These are phyloP conservation scores for Polydrusus pterygomalis DNA, from an alignment of 2,888 invertebrate species.

Conservation along the genomic window DNA sequence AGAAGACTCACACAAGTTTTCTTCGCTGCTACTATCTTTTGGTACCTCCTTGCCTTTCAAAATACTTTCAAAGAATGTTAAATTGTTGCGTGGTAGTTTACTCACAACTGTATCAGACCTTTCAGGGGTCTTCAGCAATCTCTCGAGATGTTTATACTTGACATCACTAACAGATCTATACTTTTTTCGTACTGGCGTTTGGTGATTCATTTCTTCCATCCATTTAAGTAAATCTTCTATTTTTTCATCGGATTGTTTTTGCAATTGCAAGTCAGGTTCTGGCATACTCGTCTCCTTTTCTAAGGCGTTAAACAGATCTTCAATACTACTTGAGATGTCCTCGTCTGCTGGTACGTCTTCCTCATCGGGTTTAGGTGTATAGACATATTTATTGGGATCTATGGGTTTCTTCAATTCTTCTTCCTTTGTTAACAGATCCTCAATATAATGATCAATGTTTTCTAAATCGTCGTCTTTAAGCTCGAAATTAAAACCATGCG, in stretches of 20 bases:
- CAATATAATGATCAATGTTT: slow-evolving; percentile 70
- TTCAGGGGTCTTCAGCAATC: slow-evolving; percentile 66
- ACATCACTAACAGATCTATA: slow-evolving; percentile 67
- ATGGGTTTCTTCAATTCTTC: slow-evolving; percentile 70
- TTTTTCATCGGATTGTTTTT: slow-evolving; percentile 66
- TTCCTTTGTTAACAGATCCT: slow-evolving; percentile 69
- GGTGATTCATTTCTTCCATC: slow-evolving; percentile 70
- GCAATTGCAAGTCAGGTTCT: slow-evolving; percentile 40
- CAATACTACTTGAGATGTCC: slow-evolving; percentile 69
- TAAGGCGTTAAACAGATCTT: slow-evolving; percentile 70
- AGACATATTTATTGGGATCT: slow-evolving; percentile 62
- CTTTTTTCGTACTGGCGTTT: slow-evolving; percentile 65
- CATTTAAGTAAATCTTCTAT: slow-evolving; percentile 70
- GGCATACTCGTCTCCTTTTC: slow-evolving; percentile 60
- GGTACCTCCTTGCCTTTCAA: slow-evolving; percentile 66
- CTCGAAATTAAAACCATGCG: slow-evolving; percentile 69
- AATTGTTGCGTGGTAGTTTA: slow-evolving; percentile 69
- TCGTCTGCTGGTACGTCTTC: slow-evolving; percentile 54
- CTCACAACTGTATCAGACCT: slow-evolving; percentile 65
- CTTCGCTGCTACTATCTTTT: slow-evolving; percentile 58
- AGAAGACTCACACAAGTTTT: slow-evolving; percentile 46
- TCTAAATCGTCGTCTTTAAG: slow-evolving; percentile 69
- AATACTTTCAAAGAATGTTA: slow-evolving; percentile 69
- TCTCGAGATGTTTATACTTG: slow-evolving; percentile 70
- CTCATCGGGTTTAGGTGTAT: slow-evolving; percentile 46